phyloP scores from a whole-genome alignment of 1,140 invertebrate species.

The Homalodisca vitripennis region DNA sequence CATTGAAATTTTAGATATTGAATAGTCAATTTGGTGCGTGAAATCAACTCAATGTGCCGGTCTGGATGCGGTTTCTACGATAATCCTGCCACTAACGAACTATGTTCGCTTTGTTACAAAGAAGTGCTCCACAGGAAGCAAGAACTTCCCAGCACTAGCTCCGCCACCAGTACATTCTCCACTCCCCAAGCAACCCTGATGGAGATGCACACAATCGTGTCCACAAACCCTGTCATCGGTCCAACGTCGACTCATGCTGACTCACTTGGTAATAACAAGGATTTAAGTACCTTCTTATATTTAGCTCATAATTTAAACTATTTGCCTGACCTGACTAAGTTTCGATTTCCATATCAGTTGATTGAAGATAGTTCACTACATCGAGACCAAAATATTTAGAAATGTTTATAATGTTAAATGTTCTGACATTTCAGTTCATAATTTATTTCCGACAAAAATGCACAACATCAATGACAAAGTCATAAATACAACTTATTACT shows the following conservation, averaged over 20 bases:
- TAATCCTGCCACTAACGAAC: constrained; percentile 92
- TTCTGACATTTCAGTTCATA: too few species aligned
- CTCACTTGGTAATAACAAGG: constrained; percentile 52
- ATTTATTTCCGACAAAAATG: too few species aligned
- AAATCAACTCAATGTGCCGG: constrained; percentile 93
- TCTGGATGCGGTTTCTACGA: constrained; percentile 99
- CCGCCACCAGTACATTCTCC: neutral
- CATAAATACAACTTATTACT: too few species aligned
- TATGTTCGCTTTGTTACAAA: constrained; percentile 99
- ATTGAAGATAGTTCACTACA: too few species aligned
- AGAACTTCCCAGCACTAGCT: constrained; percentile 61
- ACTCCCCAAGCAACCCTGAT: constrained; percentile 11
- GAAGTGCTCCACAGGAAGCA: constrained; percentile 93
- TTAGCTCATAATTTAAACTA: too few species aligned
- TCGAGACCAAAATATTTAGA: too few species aligned
- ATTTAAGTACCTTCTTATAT: constrained; percentile 42
- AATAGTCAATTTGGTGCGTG: constrained; percentile 74
- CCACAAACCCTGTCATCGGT: constrained; percentile 43
- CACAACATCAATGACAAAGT: too few species aligned
- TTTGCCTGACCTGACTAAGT: too few species aligned
- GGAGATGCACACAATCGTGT: constrained; percentile 42
- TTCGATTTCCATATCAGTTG: too few species aligned
- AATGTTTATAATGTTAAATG: too few species aligned
- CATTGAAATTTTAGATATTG: neutral
- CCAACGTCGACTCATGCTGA: constrained; percentile 48